Evolutionary conservation across 1,140 invertebrate species (phyloP).

Genomic region (Druon quercuslanigerum): DNA sequence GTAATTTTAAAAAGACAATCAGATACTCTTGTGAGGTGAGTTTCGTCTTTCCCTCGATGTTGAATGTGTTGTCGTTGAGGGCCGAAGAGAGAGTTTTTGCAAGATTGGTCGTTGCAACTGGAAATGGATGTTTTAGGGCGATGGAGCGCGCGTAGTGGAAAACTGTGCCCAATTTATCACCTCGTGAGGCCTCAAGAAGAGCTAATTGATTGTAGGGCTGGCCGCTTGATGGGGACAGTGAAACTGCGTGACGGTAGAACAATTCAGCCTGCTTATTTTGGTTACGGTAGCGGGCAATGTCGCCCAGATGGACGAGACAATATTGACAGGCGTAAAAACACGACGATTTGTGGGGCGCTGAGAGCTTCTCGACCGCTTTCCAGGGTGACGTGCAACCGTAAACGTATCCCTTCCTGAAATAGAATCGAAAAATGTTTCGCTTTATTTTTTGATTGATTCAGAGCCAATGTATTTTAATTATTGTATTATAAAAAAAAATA

Average conservation of each 20-base stretch:
- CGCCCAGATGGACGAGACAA: conserved; percentile 90
- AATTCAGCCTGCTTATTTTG: conserved; percentile 86
- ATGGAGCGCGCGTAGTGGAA: conserved; percentile 90
- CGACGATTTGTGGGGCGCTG: conserved; percentile 81
- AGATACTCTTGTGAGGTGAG: conserved; percentile 83
- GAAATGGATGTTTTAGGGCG: conserved; percentile 88
- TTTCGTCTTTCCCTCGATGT: conserved; percentile 77
- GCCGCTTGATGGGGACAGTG: conserved; percentile 87
- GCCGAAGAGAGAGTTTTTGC: conserved; percentile 80
- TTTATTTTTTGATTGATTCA: too few relatives aligned
- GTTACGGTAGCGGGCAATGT: conserved; percentile 89
- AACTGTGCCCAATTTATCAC: conserved; percentile 87
- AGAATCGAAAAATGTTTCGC: conserved; percentile 23
- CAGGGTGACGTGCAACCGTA: conserved; percentile 73
- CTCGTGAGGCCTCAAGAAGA: conserved; percentile 85
- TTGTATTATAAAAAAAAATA: too few relatives aligned
- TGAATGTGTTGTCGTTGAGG: conserved; percentile 74
- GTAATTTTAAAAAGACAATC: conserved; percentile 81
- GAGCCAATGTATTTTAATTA: too few relatives aligned
- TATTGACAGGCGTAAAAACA: conserved; percentile 91
- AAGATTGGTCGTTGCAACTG: conserved; percentile 87
- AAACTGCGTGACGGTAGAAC: conserved; percentile 85
- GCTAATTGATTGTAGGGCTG: conserved; percentile 93
- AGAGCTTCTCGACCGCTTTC: conserved; percentile 71
- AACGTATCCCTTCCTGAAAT: conserved; percentile 68